phyloP scores from a whole-genome alignment of 2,888 invertebrate species.

The Alviniconcha strummeri region DNA sequence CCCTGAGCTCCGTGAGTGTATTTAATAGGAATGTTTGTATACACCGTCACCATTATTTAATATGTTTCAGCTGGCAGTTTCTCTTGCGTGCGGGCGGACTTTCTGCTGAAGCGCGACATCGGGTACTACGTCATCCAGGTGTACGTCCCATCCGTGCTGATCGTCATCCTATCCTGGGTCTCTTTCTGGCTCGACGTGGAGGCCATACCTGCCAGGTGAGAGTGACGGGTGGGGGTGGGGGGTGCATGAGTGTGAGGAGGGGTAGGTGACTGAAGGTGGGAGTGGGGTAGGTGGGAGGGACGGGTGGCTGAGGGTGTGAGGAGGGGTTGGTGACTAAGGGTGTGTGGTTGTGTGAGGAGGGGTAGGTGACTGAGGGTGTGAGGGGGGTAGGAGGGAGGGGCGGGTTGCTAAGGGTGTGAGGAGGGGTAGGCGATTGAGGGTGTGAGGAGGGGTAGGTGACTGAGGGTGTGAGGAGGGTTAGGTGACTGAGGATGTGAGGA shows the following conservation, averaged over 20 bases:
- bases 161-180: conserved; percentile 80
- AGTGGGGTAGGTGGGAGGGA: neutral
- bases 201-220: conserved; percentile 55
- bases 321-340: neutral
- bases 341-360: no score
- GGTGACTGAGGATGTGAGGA: no score
- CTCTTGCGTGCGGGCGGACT: conserved; percentile 74
- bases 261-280: neutral
- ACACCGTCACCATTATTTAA: no score
- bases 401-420: no score
- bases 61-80: conserved; percentile 48
- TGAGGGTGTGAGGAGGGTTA: no score
- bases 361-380: no score
- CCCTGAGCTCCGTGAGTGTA: no score
- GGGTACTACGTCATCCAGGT: conserved; percentile 81
- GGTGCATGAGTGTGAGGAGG: neutral
- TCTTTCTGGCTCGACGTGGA: conserved; percentile 76
- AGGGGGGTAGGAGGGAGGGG: no score
- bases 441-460: no score
- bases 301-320: neutral
- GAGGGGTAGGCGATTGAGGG: no score
- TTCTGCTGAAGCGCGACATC: conserved; percentile 86
- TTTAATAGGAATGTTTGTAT: no score
- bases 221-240: neutral
- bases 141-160: conserved; percentile 76